phyloP scores from a whole-genome alignment of 2,113 vertebrate species.

The Melierax canorus region DNA sequence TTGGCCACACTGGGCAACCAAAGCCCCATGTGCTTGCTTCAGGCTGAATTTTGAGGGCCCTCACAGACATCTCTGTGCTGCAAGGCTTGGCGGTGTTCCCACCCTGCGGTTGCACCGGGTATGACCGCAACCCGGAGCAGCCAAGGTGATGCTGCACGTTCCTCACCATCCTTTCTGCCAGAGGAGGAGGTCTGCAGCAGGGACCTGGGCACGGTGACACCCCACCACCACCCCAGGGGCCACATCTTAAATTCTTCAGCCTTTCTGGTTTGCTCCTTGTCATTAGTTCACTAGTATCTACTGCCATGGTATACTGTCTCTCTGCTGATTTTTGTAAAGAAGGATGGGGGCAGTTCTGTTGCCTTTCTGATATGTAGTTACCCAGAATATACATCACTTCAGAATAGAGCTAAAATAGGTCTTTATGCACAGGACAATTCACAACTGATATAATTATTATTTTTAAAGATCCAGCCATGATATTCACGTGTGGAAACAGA shows the following conservation, averaged over 20 bases:
- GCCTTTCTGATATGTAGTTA: not conserved
- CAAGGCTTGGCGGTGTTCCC: not conserved
- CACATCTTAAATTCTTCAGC: not conserved
- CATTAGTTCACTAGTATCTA: not conserved
- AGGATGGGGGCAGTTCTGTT: not conserved
- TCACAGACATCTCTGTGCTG: not conserved
- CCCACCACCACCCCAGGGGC: fast-evolving
- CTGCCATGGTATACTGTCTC: not conserved
- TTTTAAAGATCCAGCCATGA: not conserved
- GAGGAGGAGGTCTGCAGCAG: not conserved
- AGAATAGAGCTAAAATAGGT: not conserved
- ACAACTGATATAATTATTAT: not conserved
- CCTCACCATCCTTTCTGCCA: not conserved
- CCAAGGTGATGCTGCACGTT: not conserved
- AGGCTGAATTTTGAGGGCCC: not conserved
- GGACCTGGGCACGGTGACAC: not conserved
- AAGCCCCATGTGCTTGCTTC: not conserved
- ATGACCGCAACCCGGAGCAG: fast-evolving
- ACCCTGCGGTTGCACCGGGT: not conserved
- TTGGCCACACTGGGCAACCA: not conserved
- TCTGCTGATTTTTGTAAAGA: not conserved
- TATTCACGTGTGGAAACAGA: not conserved
- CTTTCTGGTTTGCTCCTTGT: not conserved
- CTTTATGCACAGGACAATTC: not conserved
- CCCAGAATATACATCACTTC: not conserved